A percentile compares a stretch with the other conserved stretches of the same genome.
Conservation (phyloP, 2,797 vertebrate genomes). For the Euthynnus affinis region DNA sequence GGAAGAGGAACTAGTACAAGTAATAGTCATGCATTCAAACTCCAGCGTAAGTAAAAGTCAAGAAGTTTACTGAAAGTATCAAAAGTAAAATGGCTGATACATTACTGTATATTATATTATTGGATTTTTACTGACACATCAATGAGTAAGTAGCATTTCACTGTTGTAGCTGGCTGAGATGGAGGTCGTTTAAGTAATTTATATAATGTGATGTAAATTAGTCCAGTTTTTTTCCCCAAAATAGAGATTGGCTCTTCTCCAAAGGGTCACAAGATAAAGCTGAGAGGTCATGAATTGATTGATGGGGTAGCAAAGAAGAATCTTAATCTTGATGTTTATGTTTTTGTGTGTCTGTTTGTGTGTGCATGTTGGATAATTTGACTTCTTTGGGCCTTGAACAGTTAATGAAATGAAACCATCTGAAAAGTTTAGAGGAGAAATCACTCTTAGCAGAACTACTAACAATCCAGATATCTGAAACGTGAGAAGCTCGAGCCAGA, state of each 20-base stretch:
- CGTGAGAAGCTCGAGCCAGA: neutral
- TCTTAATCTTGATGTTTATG: neutral
- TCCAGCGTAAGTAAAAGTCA: neutral
- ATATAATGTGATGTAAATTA: neutral
- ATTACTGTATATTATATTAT: neutral
- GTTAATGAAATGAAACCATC: neutral
- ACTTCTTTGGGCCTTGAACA: neutral
- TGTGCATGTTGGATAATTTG: neutral
- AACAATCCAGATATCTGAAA: neutral
- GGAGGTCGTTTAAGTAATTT: neutral
- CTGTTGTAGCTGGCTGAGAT: neutral
- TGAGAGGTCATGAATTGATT: constrained; percentile 3
- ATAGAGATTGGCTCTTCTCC: neutral
- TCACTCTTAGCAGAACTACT: neutral
- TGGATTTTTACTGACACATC: neutral
- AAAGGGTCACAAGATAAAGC: constrained; percentile 24
- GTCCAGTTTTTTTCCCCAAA: neutral
- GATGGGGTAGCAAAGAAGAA: constrained; percentile 13
- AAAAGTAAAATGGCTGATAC: neutral
- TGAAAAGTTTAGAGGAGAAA: neutral
- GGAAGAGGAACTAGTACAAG: constrained; percentile 1
- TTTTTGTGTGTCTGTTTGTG: neutral
- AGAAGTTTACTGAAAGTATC: neutral
- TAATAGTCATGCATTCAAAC: neutral
- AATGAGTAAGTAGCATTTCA: neutral